These are phyloP conservation scores for Ostrea edulis DNA, from an alignment of 1,140 invertebrate species.

Conservation along the genomic window DNA sequence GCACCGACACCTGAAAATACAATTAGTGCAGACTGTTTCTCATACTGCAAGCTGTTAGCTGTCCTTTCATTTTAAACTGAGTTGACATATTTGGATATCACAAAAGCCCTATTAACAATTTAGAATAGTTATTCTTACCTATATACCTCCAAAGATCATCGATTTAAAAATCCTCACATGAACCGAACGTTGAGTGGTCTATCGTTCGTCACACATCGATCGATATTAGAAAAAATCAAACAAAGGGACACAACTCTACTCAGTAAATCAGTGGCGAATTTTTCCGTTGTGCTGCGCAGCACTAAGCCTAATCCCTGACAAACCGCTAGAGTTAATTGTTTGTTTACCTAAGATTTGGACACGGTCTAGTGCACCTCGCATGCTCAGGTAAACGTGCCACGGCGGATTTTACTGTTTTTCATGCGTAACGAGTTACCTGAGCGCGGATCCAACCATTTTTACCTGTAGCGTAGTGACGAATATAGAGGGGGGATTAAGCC, in stretches of 20 bases:
- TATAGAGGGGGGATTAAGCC: no score
- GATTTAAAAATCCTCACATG: neutral
- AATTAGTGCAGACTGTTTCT: no score
- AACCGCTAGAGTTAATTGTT: slow-evolving; percentile 25
- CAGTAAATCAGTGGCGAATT: neutral
- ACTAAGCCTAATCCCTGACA: neutral
- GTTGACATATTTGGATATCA: no score
- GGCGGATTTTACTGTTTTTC: neutral
- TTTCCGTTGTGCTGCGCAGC: neutral
- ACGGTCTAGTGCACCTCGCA: neutral
- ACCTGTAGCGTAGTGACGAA: neutral
- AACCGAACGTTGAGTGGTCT: neutral
- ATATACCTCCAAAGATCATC: neutral
- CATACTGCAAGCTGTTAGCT: no score
- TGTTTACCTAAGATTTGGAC: slow-evolving; percentile 12
- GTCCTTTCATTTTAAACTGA: no score
- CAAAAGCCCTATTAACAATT: no score
- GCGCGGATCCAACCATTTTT: neutral
- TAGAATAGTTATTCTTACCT: no score
- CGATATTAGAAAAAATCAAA: neutral
- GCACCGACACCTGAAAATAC: no score
- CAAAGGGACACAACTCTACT: neutral
- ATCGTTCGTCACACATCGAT: neutral
- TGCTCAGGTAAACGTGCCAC: neutral
- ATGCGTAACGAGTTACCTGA: neutral